A percentile compares a stretch with the other conserved stretches of the same genome.
Conservation (phyloP, 2,888 invertebrate genomes). For the Buathra laborator region DNA sequence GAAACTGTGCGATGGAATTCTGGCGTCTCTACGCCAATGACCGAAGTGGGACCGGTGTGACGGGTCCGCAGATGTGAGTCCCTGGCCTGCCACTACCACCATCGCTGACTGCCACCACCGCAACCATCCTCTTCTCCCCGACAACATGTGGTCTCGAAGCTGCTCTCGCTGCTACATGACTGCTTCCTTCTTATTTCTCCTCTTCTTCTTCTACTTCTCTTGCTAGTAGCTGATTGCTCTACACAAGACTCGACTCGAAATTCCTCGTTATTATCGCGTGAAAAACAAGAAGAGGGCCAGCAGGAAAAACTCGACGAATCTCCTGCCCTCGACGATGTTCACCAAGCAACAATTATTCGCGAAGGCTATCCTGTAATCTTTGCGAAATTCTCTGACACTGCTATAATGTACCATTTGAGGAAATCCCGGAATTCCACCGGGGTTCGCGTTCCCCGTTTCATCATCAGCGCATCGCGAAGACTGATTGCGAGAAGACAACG, state of each 20-base stretch:
- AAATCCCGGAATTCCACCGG: slow-evolving; percentile 8
- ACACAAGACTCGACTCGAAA: slow-evolving; percentile 64
- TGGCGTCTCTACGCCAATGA: slow-evolving; percentile 78
- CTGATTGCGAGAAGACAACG: slow-evolving; percentile 28
- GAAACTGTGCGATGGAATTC: slow-evolving; percentile 58
- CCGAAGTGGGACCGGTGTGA: slow-evolving; percentile 83
- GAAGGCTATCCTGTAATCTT: slow-evolving; percentile 21
- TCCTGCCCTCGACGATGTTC: slow-evolving; percentile 9
- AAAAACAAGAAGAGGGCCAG: slow-evolving; percentile 36
- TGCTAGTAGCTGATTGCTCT: slow-evolving; percentile 73
- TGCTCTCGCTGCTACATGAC: slow-evolving; percentile 39
- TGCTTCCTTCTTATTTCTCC: slow-evolving; percentile 27
- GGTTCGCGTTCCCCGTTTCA: slow-evolving; percentile 13
- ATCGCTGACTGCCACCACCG: slow-evolving; percentile 63
- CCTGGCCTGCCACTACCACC: slow-evolving; percentile 54
- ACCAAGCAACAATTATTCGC: slow-evolving; percentile 52
- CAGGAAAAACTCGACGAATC: slow-evolving; percentile 55
- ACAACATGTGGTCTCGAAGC: slow-evolving; percentile 78
- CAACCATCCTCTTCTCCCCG: slow-evolving; percentile 71
- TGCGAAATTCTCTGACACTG: slow-evolving; percentile 17
- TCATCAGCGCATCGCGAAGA: slow-evolving; percentile 13
- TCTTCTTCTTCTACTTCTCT: slow-evolving; percentile 36
- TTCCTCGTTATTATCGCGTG: slow-evolving; percentile 65
- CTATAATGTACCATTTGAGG: slow-evolving; percentile 31
- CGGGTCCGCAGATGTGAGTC: slow-evolving; percentile 80